Base-by-base conservation (phyloP, 2,888 invertebrate species). In the Himalopsyche tibetana region DNA sequence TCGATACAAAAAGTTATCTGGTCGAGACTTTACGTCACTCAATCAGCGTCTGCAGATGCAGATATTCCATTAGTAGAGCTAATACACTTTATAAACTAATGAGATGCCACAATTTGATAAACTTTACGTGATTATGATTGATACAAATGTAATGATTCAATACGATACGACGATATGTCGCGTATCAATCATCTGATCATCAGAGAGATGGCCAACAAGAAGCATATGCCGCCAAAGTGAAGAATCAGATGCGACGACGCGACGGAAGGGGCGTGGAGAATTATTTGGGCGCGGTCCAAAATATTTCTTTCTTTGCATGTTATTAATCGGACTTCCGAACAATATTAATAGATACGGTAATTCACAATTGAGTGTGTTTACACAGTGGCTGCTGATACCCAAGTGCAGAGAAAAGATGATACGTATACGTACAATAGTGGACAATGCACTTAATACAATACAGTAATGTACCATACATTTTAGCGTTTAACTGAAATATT, bases 271-370 rank as follows among this genome's bases (percentile, higher is more conserved):
- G 63, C 63, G 63, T 63, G 19, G 6, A 4, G 63, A 63, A 63
- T 63, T 63, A 8, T 19, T 63, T 63, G 63, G 63, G 3, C 19
- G 19, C 11, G 63, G 63, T 63, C 63, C 63, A 63, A 11, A 63
- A 19, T 63, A 63, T 63, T 63, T 63, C 63, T 63, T 63, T 63
- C 63, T 63, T 63, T 63, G n/a, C 63, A 63, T 63, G 63, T 63
- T 63, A 28, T 63, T 63, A 63, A 63, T 63, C 63, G 19, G 63
- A 63, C 63, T 63, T 63, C 63, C 63, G 63, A 63, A 28, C 6
- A 63, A 63, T 63, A 63, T 63, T 63, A 63, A 63, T 63, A 63
- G 63, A 63, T 63, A 28, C n/a, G 19, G 19, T 63, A 63, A 63
- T 63, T 63, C 63, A 63, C 63, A 19, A 63, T 63, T 28, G 63